Evolutionary conservation across 2,888 invertebrate genomes (phyloP), one percentile per base, ranked within the genome.

Genomic region (Amphipoea oculea): DNA sequence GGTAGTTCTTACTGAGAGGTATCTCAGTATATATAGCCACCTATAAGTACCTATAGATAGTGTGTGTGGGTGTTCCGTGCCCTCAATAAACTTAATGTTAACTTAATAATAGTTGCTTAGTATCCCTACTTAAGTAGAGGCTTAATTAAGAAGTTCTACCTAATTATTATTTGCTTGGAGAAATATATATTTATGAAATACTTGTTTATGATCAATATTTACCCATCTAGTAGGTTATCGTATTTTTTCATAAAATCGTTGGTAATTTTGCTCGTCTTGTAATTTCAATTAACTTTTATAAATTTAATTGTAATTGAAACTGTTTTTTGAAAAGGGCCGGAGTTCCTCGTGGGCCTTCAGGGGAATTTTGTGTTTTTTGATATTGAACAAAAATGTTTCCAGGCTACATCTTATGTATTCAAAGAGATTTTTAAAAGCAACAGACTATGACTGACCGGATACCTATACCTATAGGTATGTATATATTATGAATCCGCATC

Each of bases 311-410:
- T 29, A 3, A 65, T 14, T 67, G 9, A 74, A 81, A 74, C 40
- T 65, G 45, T 73, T 68, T 81, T 36, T 36, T 17, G 4, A 42
- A 36, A 67, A 69, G 17, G 54, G 12, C n/a, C n/a, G 6, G 23
- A 23, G 23, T 23, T 57, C 23, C 4, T 57, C 14, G 40, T 20
- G 11, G 42, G 23, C 36, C 6, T 7, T 40, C 11, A 29, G 20
- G 54, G 51, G 40, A 69, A 72, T 73, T 83, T 79, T 72, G 36
- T 73, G 57, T 51, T 65, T 68, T 71, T 62, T 65, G 1, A 75
- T 60, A 29, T 40, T 67, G 23, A 14, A 45, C 9, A 57, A 36
- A 71, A 74, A 72, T 71, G 0, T n/a, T 63, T 40, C 17, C 29
- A 36, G 68, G 42, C 69, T 66, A 45, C 20, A 74, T 42, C n/a